A percentile compares a stretch with the other conserved stretches of the same genome.
Evolutionary conservation across 64 coral and sea anemone genomes (phyloP).

Genomic region (Stichodactyla helianthus): DNA sequence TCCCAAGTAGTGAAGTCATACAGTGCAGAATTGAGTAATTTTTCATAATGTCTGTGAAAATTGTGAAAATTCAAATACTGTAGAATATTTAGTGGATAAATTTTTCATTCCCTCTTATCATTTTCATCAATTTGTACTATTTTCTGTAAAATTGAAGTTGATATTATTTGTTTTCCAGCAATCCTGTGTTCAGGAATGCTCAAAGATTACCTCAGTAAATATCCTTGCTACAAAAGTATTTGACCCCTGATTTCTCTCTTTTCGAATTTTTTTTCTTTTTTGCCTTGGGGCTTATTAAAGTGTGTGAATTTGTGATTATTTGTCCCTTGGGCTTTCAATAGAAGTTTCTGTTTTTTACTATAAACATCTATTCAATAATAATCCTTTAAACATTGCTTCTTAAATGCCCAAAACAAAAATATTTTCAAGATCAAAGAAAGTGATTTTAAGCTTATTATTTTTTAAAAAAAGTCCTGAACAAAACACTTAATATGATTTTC

Average conservation of each 20-base stretch:
- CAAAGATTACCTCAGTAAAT: not conserved
- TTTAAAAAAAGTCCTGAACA: not conserved
- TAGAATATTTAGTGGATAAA: too few species aligned
- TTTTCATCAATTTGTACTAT: too few species aligned
- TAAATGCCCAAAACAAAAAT: not conserved
- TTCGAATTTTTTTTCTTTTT: not conserved
- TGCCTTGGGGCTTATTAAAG: not conserved
- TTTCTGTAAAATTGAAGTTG: too few species aligned
- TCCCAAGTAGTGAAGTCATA: not conserved
- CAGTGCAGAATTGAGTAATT: not conserved
- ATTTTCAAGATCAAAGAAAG: not conserved
- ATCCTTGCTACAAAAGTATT: not conserved
- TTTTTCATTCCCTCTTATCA: too few species aligned
- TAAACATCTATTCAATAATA: conserved; percentile 7
- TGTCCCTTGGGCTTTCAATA: not conserved
- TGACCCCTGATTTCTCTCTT: not conserved
- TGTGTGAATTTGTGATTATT: not conserved
- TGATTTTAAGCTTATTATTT: not conserved
- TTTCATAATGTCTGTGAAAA: not conserved
- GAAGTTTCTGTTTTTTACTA: not conserved
- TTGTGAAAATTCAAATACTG: too few species aligned
- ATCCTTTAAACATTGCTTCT: not conserved
- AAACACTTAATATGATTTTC: not conserved
- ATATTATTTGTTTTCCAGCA: too few species aligned
- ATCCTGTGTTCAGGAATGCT: not conserved